A percentile compares a stretch with the other conserved stretches of the same genome.
Evolutionary conservation across 2,888 invertebrate genomes (phyloP).

Genomic region (Drosophila melanosoma): DNA sequence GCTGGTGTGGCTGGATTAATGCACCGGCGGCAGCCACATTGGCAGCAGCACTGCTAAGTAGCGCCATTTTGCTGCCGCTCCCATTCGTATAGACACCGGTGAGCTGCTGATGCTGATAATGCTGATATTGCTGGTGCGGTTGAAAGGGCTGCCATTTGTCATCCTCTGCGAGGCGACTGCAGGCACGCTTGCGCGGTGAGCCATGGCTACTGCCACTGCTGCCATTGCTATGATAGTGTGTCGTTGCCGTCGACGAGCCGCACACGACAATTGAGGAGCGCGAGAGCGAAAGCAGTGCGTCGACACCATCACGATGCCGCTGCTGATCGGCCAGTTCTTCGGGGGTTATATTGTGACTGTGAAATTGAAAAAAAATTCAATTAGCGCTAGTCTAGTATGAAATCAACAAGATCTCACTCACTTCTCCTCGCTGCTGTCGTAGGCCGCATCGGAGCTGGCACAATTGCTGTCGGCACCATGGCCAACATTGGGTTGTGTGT

Average conservation of each 20-base stretch:
- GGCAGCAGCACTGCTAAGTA: conserved; percentile 76
- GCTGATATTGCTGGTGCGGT: conserved; percentile 29
- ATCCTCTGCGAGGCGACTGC: conserved; percentile 81
- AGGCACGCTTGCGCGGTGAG: conserved; percentile 84
- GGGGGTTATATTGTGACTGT: conserved; percentile 83
- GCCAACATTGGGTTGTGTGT: conserved; percentile 55
- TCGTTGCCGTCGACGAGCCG: conserved; percentile 62
- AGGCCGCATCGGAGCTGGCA: conserved; percentile 87
- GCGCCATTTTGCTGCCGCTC: conserved; percentile 74
- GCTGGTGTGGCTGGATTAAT: conserved; percentile 33
- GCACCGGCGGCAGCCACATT: conserved; percentile 54
- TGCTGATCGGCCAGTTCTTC: conserved; percentile 89
- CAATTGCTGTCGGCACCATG: conserved; percentile 84
- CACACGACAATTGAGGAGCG: conserved; percentile 87
- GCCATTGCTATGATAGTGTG: conserved; percentile 70
- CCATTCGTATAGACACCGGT: conserved; percentile 48
- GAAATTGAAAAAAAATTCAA: no score
- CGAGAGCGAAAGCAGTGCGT: conserved; percentile 91
- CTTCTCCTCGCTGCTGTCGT: conserved; percentile 87
- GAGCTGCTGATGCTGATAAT: conserved; percentile 27
- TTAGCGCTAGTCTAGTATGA: no score
- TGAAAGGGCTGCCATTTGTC: conserved; percentile 55
- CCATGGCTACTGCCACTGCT: conserved; percentile 74
- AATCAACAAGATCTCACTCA: conserved; percentile 61
- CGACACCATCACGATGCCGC: conserved; percentile 91